Conservation (phyloP, 1,140 invertebrate genomes). For the Catajapyx aquilonaris region DNA sequence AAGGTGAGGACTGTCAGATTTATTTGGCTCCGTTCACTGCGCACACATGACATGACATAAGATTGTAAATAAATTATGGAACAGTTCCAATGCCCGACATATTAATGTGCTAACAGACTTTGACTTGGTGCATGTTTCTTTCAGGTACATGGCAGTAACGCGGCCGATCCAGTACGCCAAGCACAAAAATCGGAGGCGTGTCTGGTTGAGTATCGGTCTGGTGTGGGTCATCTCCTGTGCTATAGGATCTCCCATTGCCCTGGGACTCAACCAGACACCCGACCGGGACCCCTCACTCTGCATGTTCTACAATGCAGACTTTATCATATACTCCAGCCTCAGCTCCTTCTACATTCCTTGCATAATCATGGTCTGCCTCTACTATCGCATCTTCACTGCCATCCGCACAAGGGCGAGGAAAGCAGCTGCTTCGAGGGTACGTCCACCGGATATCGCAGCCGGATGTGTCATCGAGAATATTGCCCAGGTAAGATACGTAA, state of each 20-base stretch:
- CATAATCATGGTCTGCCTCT: slow-evolving; percentile 95
- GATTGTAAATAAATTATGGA: too few relatives aligned
- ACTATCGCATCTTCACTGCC: slow-evolving; percentile 97
- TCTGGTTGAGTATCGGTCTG: slow-evolving; percentile 84
- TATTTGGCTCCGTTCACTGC: too few relatives aligned
- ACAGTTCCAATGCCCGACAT: too few relatives aligned
- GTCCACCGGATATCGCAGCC: too few relatives aligned
- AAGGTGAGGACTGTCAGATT: too few relatives aligned
- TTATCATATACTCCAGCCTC: slow-evolving; percentile 93
- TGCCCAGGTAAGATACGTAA: too few relatives aligned
- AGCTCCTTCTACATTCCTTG: slow-evolving; percentile 99
- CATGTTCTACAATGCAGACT: slow-evolving; percentile 93
- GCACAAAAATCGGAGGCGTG: slow-evolving; percentile 88
- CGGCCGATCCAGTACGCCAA: slow-evolving; percentile 98
- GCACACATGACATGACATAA: too few relatives aligned
- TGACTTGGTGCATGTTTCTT: slow-evolving; percentile 19
- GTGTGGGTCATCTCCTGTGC: slow-evolving; percentile 91
- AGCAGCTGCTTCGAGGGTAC: too few relatives aligned
- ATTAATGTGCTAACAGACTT: too few relatives aligned
- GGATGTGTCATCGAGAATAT: too few relatives aligned
- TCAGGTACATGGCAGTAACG: slow-evolving; percentile 94
- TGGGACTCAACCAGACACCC: slow-evolving; percentile 82
- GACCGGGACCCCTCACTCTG: slow-evolving; percentile 56
- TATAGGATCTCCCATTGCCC: slow-evolving; percentile 91
- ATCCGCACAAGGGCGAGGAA: too few relatives aligned